phyloP scores from a whole-genome alignment of 2,797 vertebrate genomes.

The Threskiornis aethiopicus region DNA sequence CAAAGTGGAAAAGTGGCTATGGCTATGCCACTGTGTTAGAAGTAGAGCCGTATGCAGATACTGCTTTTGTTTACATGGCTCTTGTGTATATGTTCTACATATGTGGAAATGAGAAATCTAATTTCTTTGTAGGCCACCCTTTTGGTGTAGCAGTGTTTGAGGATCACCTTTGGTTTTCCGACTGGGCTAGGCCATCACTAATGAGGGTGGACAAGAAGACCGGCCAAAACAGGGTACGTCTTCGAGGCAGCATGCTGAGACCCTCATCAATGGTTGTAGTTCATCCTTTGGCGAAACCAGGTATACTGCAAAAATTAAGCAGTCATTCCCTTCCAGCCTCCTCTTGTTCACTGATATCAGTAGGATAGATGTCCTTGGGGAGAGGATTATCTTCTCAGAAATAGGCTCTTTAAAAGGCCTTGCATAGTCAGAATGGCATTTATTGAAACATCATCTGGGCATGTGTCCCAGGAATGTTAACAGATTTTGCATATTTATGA shows the following conservation, averaged over 20 bases:
- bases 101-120: background rate
- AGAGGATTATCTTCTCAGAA: background rate
- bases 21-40: background rate
- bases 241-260: slow-evolving; percentile 83
- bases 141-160: slow-evolving; percentile 89
- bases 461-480: background rate
- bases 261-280: slow-evolving; percentile 88
- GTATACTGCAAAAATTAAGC: slow-evolving; percentile 71
- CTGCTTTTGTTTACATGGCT: background rate
- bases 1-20: background rate
- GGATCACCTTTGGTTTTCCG: slow-evolving; percentile 89
- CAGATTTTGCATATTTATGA: background rate
- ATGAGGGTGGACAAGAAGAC: slow-evolving; percentile 86
- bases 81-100: background rate
- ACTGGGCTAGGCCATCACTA: slow-evolving; percentile 81
- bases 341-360: background rate
- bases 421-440: background rate
- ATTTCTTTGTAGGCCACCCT: slow-evolving; percentile 79
- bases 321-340: slow-evolving; percentile 33
- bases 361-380: background rate
- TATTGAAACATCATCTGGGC: background rate
- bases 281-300: slow-evolving; percentile 93
- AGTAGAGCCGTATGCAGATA: background rate
- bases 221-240: slow-evolving; percentile 78
- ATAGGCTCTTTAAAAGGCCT: background rate